Base-by-base conservation (phyloP, 2,888 invertebrate species). In the Cryptocheilus praepositus region DNA sequence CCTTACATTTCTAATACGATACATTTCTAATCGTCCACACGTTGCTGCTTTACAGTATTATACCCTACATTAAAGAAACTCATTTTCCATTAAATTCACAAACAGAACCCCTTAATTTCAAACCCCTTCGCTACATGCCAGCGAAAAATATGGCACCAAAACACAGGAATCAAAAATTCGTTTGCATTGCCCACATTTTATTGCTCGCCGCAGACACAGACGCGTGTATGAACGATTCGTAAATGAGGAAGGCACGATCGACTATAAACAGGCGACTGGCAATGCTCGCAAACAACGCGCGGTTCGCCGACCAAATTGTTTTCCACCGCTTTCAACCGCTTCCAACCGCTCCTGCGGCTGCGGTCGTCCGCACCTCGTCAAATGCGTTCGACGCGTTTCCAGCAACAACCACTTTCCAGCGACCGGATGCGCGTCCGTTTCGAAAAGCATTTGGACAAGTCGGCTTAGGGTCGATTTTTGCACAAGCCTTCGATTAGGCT, bases 241-340 rank as follows among this genome's bases (percentile, higher is more conserved):
- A 18, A 49, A 4, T 18, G 49, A 56, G 62, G 64, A 71, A 64
- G 66, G 49, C 7, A 49, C 1, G 16, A 2, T 8, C 16, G 18
- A 7, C n/a, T 5, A 56, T 59, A 63, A 71, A 67, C 64, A 58
- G 67, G 60, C 52, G 58, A 61, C 65, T 61, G 70, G 49, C 62
- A 53, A 61, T 44, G 64, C 64, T 57, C 72, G 53, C 25, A 4
- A 21, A 11, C n/a, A 16, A 56, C 52, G 60, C 63, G 70, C 53
- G 73, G 77, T 67, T 36, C 55, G 67, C 52, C 57, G 44, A 52
- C 58, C 64, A 69, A 77, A 77, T 77, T 73, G 73, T 59, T 69
- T 75, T 78, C 73, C 52, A 69, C 68, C 66, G 62, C 51, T 18
- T 11, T 11, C 36, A 36, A 36, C 36, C 36, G 36, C 36, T 36